A percentile compares a stretch with the other conserved stretches of the same genome.
Evolutionary conservation across 2,113 vertebrate genomes (phyloP).

Genomic region (Lophura nycthemera): DNA sequence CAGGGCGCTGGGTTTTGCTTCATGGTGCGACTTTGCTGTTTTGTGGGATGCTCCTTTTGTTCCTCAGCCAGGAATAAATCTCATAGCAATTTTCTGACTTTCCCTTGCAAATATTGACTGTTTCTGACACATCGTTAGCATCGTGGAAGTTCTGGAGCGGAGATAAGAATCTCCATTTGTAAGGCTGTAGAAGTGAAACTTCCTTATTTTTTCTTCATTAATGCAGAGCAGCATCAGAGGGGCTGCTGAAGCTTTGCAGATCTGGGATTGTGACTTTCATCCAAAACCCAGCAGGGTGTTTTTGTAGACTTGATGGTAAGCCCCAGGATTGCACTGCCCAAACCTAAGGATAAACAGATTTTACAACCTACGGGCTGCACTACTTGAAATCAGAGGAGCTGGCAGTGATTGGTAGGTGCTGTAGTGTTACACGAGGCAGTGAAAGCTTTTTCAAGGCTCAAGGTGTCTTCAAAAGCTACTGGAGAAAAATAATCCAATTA

Average conservation of each 20-base stretch:
- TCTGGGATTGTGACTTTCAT: not conserved
- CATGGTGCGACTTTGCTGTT: accelerated
- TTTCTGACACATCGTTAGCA: not conserved
- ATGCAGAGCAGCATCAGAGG: not conserved
- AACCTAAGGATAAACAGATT: slow-evolving; percentile 16
- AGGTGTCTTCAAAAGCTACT: not conserved
- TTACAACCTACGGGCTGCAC: not conserved
- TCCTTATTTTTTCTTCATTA: not conserved
- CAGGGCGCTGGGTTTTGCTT: not conserved
- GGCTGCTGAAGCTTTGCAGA: not conserved
- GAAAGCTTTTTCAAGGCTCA: not conserved
- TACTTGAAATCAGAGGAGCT: not conserved
- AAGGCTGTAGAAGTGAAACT: not conserved
- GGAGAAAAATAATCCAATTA: not conserved
- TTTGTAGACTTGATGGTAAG: not conserved
- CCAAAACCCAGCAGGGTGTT: not conserved
- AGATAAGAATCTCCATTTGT: not conserved
- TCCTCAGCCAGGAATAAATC: not conserved
- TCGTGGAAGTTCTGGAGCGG: not conserved
- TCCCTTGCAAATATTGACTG: not conserved
- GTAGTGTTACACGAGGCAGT: not conserved
- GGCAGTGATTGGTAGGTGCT: not conserved
- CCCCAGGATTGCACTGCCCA: not conserved
- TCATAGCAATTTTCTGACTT: not conserved
- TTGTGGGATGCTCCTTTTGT: not conserved